phyloP scores from a whole-genome alignment of 2,113 vertebrate species.

The Pluvialis apricaria region DNA sequence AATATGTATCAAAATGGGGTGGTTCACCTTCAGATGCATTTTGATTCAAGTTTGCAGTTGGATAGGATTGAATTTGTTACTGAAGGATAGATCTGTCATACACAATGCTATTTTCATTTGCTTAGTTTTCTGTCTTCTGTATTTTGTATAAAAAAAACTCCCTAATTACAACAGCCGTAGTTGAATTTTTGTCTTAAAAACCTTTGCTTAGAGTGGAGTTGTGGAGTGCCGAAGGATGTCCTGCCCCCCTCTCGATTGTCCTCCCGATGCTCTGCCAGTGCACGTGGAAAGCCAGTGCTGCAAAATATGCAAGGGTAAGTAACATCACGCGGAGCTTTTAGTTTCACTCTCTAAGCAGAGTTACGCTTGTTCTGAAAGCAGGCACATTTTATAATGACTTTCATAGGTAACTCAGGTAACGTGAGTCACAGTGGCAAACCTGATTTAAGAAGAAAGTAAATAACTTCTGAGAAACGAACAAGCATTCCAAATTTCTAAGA shows the following conservation, averaged over 20 bases:
- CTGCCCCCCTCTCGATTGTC: constrained; percentile 85
- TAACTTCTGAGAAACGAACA: background rate
- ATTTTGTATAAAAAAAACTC: background rate
- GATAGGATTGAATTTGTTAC: background rate
- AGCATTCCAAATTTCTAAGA: background rate
- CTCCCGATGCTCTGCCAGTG: constrained; percentile 83
- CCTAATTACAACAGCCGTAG: rapidly evolving
- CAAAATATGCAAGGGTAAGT: constrained; percentile 92
- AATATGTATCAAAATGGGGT: background rate
- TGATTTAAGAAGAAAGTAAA: background rate
- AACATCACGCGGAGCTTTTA: background rate
- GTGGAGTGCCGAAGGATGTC: constrained; percentile 90
- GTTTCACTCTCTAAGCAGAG: background rate
- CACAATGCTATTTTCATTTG: background rate
- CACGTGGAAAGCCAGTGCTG: constrained; percentile 86
- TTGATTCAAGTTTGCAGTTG: background rate
- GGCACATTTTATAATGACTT: rapidly evolving
- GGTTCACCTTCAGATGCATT: background rate
- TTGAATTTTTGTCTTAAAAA: background rate
- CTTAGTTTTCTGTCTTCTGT: background rate
- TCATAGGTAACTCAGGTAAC: background rate
- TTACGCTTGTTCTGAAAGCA: background rate
- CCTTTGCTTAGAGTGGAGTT: constrained; percentile 78
- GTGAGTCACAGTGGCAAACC: rapidly evolving
- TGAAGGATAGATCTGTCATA: background rate